Evolutionary conservation across 1,140 invertebrate species (phyloP), one percentile per base, ranked within the genome.

Genomic region (Aphis gossypii): DNA sequence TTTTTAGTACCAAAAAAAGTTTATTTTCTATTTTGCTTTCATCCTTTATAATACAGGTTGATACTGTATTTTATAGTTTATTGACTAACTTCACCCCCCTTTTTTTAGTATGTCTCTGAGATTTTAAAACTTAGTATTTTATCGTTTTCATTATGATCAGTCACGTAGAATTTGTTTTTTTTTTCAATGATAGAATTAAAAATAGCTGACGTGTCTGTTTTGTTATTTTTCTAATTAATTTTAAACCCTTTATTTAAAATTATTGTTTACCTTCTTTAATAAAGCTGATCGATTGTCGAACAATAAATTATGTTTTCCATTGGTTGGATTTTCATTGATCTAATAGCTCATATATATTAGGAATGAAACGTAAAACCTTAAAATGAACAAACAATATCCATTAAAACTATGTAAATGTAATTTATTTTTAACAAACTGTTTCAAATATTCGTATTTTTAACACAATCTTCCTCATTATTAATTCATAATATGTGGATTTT

Each of bases 71-170:
- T 89, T 89, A 89, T 38, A 89, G 51, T 56, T 54, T 89, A 56
- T 89, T 38, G 35, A 89, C 35, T 54, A 89, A 89, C 51, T 89
- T 56, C 30, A 35, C 35, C 41, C 25, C 38, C 38, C 2, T 46
- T 4, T 89, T 48, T 88, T 56, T 89, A 30, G 46, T 56, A 89
- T 3, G 35, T 56, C 48, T 56, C 35, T 9, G 51, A 23, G 51
- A 89, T 56, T 89, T 56, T 11, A n/a, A 54, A 41, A 89, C 51
- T 56, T 38, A 11, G 35, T 38, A 56, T 56, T 89, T 89, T 89
- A 89, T 56, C 88, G 48, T 56, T 89, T 88, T 38, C 23, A 89
- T 89, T 89, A 56, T 89, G 51, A 89, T 89, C 88, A 89, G 88
- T 56, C 88, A 89, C 88, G 51, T 89, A 41, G 35, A 56, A 41